These are phyloP conservation scores for Glossosoma conforme DNA, from an alignment of 1,140 invertebrate species.

Conservation along the genomic window DNA sequence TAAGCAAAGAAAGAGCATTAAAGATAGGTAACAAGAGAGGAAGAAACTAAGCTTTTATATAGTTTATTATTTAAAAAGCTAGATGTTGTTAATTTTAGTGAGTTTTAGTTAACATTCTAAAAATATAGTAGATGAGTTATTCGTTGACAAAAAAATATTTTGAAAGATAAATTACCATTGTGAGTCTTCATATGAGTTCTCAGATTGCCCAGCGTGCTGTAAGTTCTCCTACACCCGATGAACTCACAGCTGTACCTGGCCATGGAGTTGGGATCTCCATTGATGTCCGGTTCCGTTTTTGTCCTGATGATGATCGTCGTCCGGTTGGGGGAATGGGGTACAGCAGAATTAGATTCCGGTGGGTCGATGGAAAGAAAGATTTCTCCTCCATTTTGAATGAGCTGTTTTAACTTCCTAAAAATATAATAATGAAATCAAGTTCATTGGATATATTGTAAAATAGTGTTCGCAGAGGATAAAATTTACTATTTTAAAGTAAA, in stretches of 20 bases:
- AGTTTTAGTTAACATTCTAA: not conserved
- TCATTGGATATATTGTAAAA: too few species aligned
- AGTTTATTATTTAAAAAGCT: too few species aligned
- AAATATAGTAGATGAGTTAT: not conserved
- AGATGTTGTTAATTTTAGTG: too few species aligned
- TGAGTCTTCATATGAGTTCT: conserved; percentile 95
- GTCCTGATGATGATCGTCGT: conserved; percentile 25
- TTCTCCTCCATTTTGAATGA: conserved; percentile 13
- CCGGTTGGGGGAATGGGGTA: conserved; percentile 14
- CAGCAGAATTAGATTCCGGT: conserved; percentile 10
- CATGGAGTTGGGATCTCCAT: conserved; percentile 1
- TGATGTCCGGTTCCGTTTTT: conserved; percentile 14
- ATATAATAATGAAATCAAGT: not conserved
- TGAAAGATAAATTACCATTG: conserved; percentile 82
- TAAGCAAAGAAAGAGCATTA: too few species aligned
- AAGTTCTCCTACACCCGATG: conserved; percentile 82
- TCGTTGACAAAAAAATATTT: not conserved
- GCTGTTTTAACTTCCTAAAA: conserved; percentile 8
- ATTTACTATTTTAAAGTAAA: not conserved
- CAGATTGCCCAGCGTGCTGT: conserved; percentile 91
- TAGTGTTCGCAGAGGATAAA: too few species aligned
- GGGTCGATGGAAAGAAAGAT: conserved; percentile 25
- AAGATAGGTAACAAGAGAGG: too few species aligned
- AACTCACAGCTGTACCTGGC: conserved; percentile 78
- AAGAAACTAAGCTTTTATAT: too few species aligned